Conservation (phyloP, 2,113 vertebrate species). For the Halcyon senegalensis region DNA sequence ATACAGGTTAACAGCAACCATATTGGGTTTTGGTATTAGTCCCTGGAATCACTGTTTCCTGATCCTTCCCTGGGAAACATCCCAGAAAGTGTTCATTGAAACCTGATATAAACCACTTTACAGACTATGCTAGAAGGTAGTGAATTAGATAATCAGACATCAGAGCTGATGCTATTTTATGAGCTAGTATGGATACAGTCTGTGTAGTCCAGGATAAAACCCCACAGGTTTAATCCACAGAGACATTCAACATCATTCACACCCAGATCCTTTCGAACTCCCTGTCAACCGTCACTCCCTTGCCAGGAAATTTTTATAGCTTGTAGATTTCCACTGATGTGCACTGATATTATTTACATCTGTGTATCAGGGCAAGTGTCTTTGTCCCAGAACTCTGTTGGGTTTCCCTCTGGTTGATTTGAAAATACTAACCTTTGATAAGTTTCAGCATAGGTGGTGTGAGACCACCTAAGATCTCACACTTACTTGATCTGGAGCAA, state of each 20-base stretch:
- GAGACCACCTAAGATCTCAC: not conserved
- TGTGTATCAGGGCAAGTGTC: accelerated
- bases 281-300: accelerated
- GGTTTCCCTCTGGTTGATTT: not conserved
- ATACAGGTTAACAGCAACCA: not conserved
- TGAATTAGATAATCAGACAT: not conserved
- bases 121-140: not conserved
- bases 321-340: not conserved
- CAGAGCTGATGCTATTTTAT: not conserved
- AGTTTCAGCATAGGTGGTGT: not conserved
- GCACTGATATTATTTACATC: not conserved
- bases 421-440: not conserved
- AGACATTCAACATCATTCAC: not conserved
- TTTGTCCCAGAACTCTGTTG: not conserved
- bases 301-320: not conserved
- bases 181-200: not conserved
- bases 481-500: not conserved
- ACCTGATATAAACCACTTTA: not conserved
- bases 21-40: accelerated
- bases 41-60: not conserved
- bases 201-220: not conserved
- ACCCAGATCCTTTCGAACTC: not conserved
- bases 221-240: not conserved
- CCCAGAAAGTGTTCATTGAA: not conserved
- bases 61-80: not conserved